Evolutionary conservation across 2,888 invertebrate species (phyloP), one percentile per base, ranked within the genome.

Genomic region (Acleris cristana): DNA sequence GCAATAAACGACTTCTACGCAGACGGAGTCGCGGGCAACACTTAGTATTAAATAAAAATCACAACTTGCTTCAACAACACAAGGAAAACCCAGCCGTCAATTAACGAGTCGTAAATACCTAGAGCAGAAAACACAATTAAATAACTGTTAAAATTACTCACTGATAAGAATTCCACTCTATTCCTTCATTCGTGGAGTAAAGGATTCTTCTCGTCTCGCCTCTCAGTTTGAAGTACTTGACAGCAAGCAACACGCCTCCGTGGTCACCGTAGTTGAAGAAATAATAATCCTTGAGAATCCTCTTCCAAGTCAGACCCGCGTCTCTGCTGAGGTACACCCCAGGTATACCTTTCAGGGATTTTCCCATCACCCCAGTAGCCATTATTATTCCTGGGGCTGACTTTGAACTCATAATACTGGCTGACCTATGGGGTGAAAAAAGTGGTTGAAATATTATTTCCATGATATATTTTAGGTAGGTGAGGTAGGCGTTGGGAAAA

Each of bases 251-350:
- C 0, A 98, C 93, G 21, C 98, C 98, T 0, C 98, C 98, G 81
- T 98, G 97, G 88, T 98, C 98, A 3, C 98, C 98, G 89, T 97
- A 96, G 79, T 97, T 96, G 86, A 97, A 97, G 86, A 97, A 96
- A 79, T 96, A 96, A 78, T 96, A 95, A 72, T 97, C 97, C 78
- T 95, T 95, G 5, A 97, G 88, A 60, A 96, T 95, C 83, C 96
- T 94, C 74, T 95, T 95, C 98, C 98, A 98, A 0, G 95, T 95
- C 4, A 96, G 88, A 5, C 97, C 98, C 3, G 96, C 97, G 85
- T 98, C 97, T 49, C 95, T 93, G 61, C 97, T 97, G 19, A 98
- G 87, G 82, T 95, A 98, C 3, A 98, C 95, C 0, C 96, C 96
- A 10, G 96, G 95, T 75, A 96, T 96, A 1, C 97, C 96, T 86